Percentiles rank a stretch among this genome's conserved stretches.
Evolutionary conservation across 2,888 invertebrate species (phyloP).

Genomic region (Metellina segmentata): DNA sequence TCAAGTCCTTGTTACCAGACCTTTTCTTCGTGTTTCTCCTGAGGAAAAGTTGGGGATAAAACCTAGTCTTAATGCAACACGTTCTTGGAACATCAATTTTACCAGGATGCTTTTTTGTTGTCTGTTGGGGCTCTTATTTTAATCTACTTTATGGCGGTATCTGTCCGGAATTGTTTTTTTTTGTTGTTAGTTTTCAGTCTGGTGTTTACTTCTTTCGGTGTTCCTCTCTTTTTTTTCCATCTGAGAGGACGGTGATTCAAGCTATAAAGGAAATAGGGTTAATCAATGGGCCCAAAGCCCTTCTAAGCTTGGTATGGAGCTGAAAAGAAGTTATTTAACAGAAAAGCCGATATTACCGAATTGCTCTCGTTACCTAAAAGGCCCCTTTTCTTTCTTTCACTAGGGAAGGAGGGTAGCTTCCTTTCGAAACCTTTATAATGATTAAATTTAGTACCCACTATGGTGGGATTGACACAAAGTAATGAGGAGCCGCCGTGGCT

Average conservation of each 20-base stretch:
- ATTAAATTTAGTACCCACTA: too few relatives aligned
- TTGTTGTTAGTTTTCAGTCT: slow-evolving; percentile 35
- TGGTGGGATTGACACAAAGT: too few relatives aligned
- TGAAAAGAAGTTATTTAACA: slow-evolving; percentile 58
- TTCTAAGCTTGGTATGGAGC: slow-evolving; percentile 32
- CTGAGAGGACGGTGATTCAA: slow-evolving; percentile 35
- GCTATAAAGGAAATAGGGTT: slow-evolving; percentile 62
- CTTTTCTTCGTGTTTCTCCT: slow-evolving; percentile 11
- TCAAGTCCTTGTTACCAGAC: slow-evolving; percentile 4
- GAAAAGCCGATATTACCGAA: slow-evolving; percentile 68
- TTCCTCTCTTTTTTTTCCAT: slow-evolving; percentile 47
- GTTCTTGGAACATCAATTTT: slow-evolving; percentile 50
- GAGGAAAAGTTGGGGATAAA: neutral
- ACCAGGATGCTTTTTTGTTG: slow-evolving; percentile 14
- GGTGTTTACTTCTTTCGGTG: slow-evolving; percentile 35
- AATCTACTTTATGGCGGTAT: slow-evolving; percentile 64
- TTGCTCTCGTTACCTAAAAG: slow-evolving; percentile 64
- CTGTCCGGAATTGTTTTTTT: slow-evolving; percentile 54
- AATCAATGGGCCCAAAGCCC: slow-evolving; percentile 53
- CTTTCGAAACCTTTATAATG: too few relatives aligned
- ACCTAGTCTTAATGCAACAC: slow-evolving; percentile 56
- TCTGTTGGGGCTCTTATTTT: slow-evolving; percentile 55
- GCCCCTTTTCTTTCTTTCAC: slow-evolving; percentile 15
- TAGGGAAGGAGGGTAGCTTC: neutral
- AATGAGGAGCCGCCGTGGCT: too few relatives aligned